Evolutionary conservation across 35 echinoderm and acorn worm species (phyloP).

Genomic region (Strongylocentrotus purpuratus): DNA sequence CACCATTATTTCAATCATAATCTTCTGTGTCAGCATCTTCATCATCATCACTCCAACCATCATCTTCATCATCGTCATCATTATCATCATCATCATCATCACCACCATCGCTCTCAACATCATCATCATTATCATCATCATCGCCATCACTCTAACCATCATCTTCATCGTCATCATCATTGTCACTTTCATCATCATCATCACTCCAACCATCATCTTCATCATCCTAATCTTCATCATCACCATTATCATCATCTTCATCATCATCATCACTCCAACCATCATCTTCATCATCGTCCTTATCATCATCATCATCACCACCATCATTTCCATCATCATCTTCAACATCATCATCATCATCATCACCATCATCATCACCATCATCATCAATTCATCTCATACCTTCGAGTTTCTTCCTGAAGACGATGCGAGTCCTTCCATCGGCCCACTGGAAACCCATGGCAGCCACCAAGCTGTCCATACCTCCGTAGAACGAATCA

Average conservation of each 20-base stretch:
- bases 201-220: neutral
- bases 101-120: neutral
- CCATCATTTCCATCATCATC: neutral
- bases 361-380: neutral
- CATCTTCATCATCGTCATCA: neutral
- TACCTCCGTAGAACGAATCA: conserved; percentile 73
- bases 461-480: conserved; percentile 65
- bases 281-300: neutral
- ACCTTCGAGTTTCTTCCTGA: conserved; percentile 83
- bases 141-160: neutral
- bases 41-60: neutral
- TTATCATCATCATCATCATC: no score
- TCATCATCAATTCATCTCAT: neutral
- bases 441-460: conserved; percentile 56
- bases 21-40: neutral
- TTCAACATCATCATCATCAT: no score
- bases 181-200: neutral
- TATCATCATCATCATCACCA: neutral
- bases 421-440: conserved; percentile 67
- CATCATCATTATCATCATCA: neutral
- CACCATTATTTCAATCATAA: neutral
- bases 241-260: neutral
- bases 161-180: neutral
- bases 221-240: neutral
- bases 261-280: neutral